Evolutionary conservation across 1,140 invertebrate genomes (phyloP), one percentile per base, ranked within the genome.

Genomic region (Dicyema japonicum): DNA sequence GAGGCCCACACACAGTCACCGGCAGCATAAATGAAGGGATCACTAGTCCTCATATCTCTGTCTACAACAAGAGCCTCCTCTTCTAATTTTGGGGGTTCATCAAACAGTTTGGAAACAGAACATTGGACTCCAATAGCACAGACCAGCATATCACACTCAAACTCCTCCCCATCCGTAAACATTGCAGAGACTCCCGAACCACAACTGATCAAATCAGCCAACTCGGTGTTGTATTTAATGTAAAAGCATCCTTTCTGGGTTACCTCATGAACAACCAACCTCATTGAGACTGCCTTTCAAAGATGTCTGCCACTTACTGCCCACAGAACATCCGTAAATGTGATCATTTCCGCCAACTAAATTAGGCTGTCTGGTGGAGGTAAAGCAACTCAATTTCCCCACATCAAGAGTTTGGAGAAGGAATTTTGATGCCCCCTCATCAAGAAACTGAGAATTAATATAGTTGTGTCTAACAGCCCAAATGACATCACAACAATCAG

Each of bases 101-200:
- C 12, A 4, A 5, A 23, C 29, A 17, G n/a, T 6, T 17, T n/a
- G n/a, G n/a, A n/a, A n/a, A n/a, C n/a, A n/a, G n/a, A n/a, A n/a
- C n/a, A n/a, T n/a, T n/a, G n/a, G n/a, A 94, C 80, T 11, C 85
- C 85, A 22, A 75, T 92, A 3, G 82, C 85, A 35, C 75, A 88
- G 27, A 94, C 60, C 16, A 94, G 55, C 41, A 92, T 65, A 57
- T 94, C 76, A 58, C 72, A 76, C 6, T 64, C 59, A 39, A 69
- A 59, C 7, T 58, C 45, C 43, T 64, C 62, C 1, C 63, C 66
- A 55, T 72, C 74, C 3, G 59, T 66, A 17, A 80, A 46, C 38
- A 61, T 50, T 3, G 69, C 61, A 50, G 64, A 62, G 21, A 76
- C 51, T n/a, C n/a, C n/a, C n/a, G n/a, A n/a, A n/a, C n/a, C n/a